These are phyloP conservation scores for Poeciliopsis turrubarensis DNA, from an alignment of 2,113 vertebrate genomes.

Conservation along the genomic window DNA sequence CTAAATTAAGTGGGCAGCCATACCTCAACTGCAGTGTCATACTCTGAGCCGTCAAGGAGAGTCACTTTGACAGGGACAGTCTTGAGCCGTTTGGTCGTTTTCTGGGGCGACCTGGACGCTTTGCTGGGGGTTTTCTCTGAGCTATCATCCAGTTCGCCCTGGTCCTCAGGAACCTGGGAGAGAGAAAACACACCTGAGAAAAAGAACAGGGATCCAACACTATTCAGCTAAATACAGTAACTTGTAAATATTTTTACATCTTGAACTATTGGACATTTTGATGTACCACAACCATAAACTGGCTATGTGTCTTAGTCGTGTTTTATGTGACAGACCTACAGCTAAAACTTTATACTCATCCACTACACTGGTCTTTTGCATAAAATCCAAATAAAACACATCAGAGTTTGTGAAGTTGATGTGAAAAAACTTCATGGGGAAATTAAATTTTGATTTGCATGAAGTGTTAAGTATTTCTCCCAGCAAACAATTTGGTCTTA, in stretches of 20 bases:
- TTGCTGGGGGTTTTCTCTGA: constrained; percentile 97
- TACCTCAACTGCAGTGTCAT: constrained; percentile 94
- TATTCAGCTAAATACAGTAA: not conserved
- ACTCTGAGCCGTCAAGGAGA: constrained; percentile 91
- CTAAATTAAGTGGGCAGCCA: not conserved
- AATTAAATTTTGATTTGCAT: not conserved
- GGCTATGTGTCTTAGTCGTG: not conserved
- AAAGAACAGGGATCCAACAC: not conserved
- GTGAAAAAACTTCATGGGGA: not conserved
- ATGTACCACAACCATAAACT: not conserved
- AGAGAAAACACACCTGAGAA: constrained; percentile 45
- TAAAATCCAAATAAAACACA: not conserved
- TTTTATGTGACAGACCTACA: not conserved
- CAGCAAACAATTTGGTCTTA: constrained; percentile 36
- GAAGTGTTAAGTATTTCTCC: constrained; percentile 15
- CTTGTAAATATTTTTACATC: not conserved
- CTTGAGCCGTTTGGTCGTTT: constrained; percentile 89
- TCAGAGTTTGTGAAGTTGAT: not conserved
- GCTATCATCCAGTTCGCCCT: constrained; percentile 88
- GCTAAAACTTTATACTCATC: not conserved
- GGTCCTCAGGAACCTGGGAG: constrained; percentile 80
- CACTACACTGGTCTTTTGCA: not conserved
- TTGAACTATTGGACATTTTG: not conserved
- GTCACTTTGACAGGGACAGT: constrained; percentile 90
- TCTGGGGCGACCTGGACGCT: constrained; percentile 95